Percentiles rank a stretch among this genome's conserved stretches.
Evolutionary conservation across 2,888 invertebrate species (phyloP).

Genomic region (Scaeva pyrastri): DNA sequence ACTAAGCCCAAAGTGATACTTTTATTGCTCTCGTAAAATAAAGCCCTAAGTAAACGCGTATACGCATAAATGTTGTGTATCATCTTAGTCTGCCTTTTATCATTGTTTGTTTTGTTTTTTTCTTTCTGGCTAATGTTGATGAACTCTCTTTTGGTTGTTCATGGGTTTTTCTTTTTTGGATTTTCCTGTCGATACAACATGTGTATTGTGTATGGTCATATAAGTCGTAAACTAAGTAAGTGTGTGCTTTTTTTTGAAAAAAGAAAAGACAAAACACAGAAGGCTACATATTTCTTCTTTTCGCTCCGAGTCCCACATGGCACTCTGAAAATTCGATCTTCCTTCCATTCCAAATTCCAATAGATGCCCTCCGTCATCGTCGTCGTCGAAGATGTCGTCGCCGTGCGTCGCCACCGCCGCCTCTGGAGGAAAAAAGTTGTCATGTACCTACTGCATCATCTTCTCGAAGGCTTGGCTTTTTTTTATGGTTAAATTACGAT

Average conservation of each 20-base stretch:
- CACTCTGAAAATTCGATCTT: too few relatives aligned
- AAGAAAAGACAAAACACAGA: slow-evolving; percentile 13
- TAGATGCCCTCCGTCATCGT: too few relatives aligned
- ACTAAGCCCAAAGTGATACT: slow-evolving; percentile 63
- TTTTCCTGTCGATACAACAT: slow-evolving; percentile 25
- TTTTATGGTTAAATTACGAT: slow-evolving; percentile 67
- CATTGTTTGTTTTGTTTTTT: slow-evolving; percentile 2
- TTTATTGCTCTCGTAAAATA: slow-evolving; percentile 65
- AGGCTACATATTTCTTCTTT: neutral
- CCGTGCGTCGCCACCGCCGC: too few relatives aligned
- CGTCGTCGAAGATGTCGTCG: too few relatives aligned
- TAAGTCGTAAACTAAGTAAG: slow-evolving; percentile 45
- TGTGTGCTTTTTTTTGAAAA: neutral
- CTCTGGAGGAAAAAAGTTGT: slow-evolving; percentile 29
- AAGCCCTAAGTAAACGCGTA: slow-evolving; percentile 56
- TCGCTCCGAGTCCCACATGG: slow-evolving; percentile 23
- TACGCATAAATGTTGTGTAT: neutral
- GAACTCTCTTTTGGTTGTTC: slow-evolving; percentile 16
- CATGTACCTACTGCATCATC: slow-evolving; percentile 67
- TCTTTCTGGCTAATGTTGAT: neutral
- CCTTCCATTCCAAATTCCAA: too few relatives aligned
- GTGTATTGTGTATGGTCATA: slow-evolving; percentile 58
- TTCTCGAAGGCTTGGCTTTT: slow-evolving; percentile 35
- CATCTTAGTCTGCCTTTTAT: neutral
- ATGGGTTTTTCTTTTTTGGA: neutral